A percentile compares a stretch with the other conserved stretches of the same genome.
Conservation (phyloP, 2,888 invertebrate species). For the Patella depressa region DNA sequence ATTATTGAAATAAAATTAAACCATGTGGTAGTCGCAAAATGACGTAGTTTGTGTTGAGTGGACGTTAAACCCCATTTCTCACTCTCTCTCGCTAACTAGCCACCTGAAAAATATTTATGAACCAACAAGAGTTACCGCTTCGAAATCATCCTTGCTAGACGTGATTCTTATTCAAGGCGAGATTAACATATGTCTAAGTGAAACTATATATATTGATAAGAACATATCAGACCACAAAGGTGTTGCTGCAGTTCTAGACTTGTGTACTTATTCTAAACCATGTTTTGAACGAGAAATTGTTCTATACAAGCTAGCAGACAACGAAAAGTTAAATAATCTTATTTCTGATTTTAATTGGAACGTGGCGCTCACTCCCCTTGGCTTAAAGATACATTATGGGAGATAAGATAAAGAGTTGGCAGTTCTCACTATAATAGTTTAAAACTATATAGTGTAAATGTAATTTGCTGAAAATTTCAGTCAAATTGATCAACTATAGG, state of each 20-base stretch:
- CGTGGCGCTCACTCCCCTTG: neutral
- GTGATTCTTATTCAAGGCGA: neutral
- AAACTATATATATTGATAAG: neutral
- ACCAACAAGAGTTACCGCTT: neutral
- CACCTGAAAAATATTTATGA: neutral
- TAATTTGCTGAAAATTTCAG: too few species aligned
- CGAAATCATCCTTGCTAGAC: neutral
- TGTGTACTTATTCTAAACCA: neutral
- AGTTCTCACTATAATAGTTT: too few species aligned
- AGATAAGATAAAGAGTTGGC: too few species aligned
- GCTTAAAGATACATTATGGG: too few species aligned
- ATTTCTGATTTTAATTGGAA: neutral
- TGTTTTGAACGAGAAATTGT: neutral
- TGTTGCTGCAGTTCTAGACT: neutral
- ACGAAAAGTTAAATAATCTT: neutral
- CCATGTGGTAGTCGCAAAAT: too few species aligned
- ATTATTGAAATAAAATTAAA: too few species aligned
- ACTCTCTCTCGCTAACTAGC: neutral
- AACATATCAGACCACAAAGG: neutral
- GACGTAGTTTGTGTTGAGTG: too few species aligned
- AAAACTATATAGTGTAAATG: too few species aligned
- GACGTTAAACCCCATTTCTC: too few species aligned
- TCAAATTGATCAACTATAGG: too few species aligned
- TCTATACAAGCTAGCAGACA: neutral
- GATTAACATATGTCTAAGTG: neutral